A percentile compares a stretch with the other conserved stretches of the same genome.
Evolutionary conservation across 2,797 vertebrate species (phyloP).

Genomic region (Phyllotis vaccarum): DNA sequence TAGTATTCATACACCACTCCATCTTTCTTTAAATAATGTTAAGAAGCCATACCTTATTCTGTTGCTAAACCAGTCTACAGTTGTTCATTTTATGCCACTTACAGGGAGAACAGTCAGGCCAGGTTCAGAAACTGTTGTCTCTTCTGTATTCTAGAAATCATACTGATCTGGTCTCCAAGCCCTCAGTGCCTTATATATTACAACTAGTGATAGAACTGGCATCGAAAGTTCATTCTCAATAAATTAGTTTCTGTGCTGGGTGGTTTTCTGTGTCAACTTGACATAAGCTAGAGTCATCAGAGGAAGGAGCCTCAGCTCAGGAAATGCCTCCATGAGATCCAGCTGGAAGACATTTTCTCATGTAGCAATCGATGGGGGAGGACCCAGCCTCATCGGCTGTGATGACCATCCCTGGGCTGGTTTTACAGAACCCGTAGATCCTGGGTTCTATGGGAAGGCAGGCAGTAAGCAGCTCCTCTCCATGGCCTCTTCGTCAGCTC

Average conservation of each 20-base stretch:
- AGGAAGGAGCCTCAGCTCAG: neutral
- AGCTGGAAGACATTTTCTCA: neutral
- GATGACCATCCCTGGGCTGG: neutral
- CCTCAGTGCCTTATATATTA: neutral
- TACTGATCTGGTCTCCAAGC: neutral
- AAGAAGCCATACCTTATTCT: neutral
- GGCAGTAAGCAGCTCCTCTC: neutral
- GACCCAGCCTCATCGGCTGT: neutral
- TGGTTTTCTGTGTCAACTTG: neutral
- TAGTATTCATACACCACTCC: neutral
- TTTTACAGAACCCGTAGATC: too few relatives aligned
- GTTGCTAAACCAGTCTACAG: neutral
- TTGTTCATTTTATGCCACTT: neutral
- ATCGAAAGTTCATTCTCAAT: conserved; percentile 36
- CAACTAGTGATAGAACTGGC: neutral
- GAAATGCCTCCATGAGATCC: neutral
- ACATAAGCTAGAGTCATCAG: neutral
- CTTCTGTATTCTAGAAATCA: conserved; percentile 3
- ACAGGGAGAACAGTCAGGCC: neutral
- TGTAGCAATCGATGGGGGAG: neutral
- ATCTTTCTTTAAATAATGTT: neutral
- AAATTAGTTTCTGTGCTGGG: neutral
- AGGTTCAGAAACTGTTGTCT: conserved; percentile 37
- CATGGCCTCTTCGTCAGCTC: neutral
- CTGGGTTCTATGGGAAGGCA: neutral